phyloP scores from a whole-genome alignment of 2,797 vertebrate species.

The Epinephelus awoara region DNA sequence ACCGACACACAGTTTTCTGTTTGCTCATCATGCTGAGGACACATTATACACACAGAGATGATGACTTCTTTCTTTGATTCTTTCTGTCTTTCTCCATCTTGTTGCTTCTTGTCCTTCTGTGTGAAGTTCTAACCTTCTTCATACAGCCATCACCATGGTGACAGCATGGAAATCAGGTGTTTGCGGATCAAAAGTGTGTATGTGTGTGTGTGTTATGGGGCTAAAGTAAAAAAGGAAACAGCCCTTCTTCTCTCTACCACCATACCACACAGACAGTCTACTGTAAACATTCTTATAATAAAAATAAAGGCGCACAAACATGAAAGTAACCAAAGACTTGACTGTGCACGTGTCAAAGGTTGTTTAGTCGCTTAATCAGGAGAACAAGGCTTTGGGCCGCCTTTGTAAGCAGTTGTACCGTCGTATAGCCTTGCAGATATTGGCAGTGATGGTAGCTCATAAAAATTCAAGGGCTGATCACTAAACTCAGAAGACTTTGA shows the following conservation, averaged over 20 bases:
- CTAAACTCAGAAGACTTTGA: constrained; percentile 37
- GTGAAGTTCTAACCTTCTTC: constrained; percentile 16
- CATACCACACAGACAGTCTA: background rate
- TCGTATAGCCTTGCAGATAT: constrained; percentile 32
- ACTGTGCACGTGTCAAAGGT: constrained; percentile 11
- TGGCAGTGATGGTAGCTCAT: constrained; percentile 35
- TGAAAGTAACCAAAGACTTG: constrained; percentile 15
- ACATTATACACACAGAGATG: background rate
- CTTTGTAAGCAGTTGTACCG: constrained; percentile 29
- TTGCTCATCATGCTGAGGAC: constrained; percentile 11
- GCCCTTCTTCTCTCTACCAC: background rate
- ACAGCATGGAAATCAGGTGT: constrained; percentile 23
- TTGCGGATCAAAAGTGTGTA: constrained; percentile 1
- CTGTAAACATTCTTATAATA: constrained; percentile 5
- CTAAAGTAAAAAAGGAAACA: constrained; percentile 2
- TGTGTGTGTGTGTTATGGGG: background rate
- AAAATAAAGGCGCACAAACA: background rate
- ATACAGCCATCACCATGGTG: constrained; percentile 21
- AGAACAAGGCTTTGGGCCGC: constrained; percentile 37
- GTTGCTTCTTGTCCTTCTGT: background rate
- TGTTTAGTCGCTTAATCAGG: constrained; percentile 15
- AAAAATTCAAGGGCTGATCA: constrained; percentile 42
- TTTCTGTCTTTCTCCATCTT: background rate
- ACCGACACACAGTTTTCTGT: constrained; percentile 18
- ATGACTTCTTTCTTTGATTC: background rate